Evolutionary conservation across 2,113 vertebrate genomes (phyloP), one percentile per base, ranked within the genome.

Genomic region (Brachirus orientalis): DNA sequence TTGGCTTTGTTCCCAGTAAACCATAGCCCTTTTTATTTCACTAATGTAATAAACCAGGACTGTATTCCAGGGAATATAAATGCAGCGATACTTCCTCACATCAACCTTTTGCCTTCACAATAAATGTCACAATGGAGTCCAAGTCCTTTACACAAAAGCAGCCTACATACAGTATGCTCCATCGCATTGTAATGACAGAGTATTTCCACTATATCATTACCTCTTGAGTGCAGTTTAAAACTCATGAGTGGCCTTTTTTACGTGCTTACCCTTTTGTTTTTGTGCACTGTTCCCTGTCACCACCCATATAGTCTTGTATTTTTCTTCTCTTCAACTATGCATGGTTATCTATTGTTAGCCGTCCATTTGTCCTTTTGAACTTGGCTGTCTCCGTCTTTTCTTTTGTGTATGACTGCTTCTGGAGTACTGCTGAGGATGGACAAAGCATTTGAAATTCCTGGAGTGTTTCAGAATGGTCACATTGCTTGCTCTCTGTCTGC

Each of bases 1-100:
- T 36, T 72, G 71, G 63, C 71, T 45, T 67, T 48, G 28, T 72
- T 83, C 75, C 79, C 63, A 75, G 62, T 81, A 35, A 85, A 75
- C 53, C 76, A 37, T 33, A 45, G 38, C 58, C 48, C 50, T 68
- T 14, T 45, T 28, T 53, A 63, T 79, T 66, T 61, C 12, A 73
- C 54, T 11, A 74, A 63, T 64, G 46, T 63, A 33, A 60, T 69
- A 58, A 79, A 68, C 7, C 14, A 17, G 36, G 51, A 64, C 72
- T 51, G 37, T 19, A 52, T 57, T 43, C 52, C n/a, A 56, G 43
- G 22, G 16, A n/a, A 56, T 36, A 9, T 37, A 54, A 69, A 66
- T 17, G 20, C 17, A 73, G 56, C 22, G 38, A 33, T 56, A 22
- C 58, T 78, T 47, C 36, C 43, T 56, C 18, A 22, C 35, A 41